A percentile compares a stretch with the other conserved stretches of the same genome.
These are phyloP conservation scores for Phalacrocorax pelagicus DNA, from an alignment of 2,113 vertebrate species.

Conservation along the genomic window DNA sequence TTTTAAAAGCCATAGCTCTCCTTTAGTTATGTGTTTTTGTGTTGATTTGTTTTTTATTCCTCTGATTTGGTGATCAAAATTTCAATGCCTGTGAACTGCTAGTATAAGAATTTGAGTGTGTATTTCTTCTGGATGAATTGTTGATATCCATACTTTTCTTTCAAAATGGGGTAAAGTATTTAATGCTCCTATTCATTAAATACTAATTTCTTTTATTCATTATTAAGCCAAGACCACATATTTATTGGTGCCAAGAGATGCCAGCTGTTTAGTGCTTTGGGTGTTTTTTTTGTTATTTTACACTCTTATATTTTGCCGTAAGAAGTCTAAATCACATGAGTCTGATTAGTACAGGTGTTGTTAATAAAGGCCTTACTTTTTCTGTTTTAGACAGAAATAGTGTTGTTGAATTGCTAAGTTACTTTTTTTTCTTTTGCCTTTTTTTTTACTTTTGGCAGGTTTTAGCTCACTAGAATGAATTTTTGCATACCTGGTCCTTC, in stretches of 20 bases:
- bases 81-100: not conserved
- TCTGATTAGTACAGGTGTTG: not conserved
- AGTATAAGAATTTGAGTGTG: not conserved
- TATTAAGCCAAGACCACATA: not conserved
- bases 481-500: not conserved
- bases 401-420: not conserved
- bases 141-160: not conserved
- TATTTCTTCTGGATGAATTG: not conserved
- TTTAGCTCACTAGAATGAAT: not conserved
- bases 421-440: not conserved
- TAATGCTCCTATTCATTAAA: conserved; percentile 1
- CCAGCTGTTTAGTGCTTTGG: not conserved
- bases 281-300: not conserved
- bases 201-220: conserved; percentile 19
- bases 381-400: not conserved
- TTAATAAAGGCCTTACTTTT: not conserved
- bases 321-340: not conserved
- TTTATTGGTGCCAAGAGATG: not conserved
- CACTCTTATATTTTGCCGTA: not conserved
- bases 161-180: not conserved
- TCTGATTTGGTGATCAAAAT: not conserved
- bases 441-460: not conserved
- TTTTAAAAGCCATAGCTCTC: not conserved
- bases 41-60: rapidly evolving
- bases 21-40: not conserved